These are phyloP conservation scores for Machaerirhynchus nigripectus DNA, from an alignment of 2,113 vertebrate genomes.

Conservation along the genomic window DNA sequence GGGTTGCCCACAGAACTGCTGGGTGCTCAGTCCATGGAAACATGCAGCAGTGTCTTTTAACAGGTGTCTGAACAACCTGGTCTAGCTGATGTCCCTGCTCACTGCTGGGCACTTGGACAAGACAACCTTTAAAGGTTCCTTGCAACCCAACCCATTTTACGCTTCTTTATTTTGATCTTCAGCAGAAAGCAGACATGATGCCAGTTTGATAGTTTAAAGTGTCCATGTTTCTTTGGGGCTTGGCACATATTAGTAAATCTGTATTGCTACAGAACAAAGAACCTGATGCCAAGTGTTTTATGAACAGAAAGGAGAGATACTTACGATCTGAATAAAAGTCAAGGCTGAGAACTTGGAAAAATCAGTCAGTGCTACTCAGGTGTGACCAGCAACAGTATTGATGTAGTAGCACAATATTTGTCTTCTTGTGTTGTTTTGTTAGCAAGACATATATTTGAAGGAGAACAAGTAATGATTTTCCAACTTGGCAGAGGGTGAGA, in stretches of 20 bases:
- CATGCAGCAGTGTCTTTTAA: no score
- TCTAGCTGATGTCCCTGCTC: not conserved
- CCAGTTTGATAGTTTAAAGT: not conserved
- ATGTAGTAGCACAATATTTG: not conserved
- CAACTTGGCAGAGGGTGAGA: not conserved
- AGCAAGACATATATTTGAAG: not conserved
- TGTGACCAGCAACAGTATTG: not conserved
- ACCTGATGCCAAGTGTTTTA: not conserved
- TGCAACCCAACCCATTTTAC: not conserved
- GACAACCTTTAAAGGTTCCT: not conserved
- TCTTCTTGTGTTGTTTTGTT: not conserved
- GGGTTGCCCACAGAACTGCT: not conserved
- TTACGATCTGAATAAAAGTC: not conserved
- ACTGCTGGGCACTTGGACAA: not conserved
- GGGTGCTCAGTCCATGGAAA: not conserved
- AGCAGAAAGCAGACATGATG: rapidly evolving
- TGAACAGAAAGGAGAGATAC: not conserved
- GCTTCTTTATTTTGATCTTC: not conserved
- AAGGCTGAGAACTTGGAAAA: not conserved
- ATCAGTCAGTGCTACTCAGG: not conserved
- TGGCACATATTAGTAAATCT: not conserved
- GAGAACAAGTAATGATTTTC: not conserved
- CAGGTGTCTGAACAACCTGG: not conserved
- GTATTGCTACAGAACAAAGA: not conserved
- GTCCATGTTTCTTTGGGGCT: not conserved